Base-by-base conservation (phyloP, 30 jellyfish, hydroid and myxozoan genomes). In the Aurelia coerulea region DNA sequence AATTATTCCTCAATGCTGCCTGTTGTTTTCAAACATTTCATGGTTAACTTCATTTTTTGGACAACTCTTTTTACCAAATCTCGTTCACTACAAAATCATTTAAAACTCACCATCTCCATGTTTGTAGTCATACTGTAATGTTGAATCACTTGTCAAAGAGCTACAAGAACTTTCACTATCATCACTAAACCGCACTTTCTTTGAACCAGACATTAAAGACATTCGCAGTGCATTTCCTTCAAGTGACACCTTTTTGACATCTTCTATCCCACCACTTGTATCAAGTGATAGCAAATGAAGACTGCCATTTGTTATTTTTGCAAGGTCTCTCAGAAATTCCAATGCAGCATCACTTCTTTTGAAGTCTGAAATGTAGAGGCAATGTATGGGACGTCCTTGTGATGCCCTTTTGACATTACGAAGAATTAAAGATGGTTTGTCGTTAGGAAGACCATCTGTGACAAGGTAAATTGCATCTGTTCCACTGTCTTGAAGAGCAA, bases 381-480 rank as follows among this genome's bases (percentile, higher is more conserved):
- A 77, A 63, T 83, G 93, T 7, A 91, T 64, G 0, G 95, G 96
- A 16, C 97, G 78, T 10, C 84, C 80, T 49, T 84, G 84, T 1
- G 79, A 56, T 17, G 79, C 76, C 2, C 62, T 79, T 13, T 31
- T 53, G 39, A 84, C 62, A 84, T 74, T 78, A 18, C 73, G 80
- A 12, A 84, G 74, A 73, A 91, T 85, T 5, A 84, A 16, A 4
- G 97, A 84, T 51, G 96, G 88, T 68, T 59, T 78, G 29, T 91
- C 89, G 65, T 62, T 62, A 10, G 97, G 95, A 31, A 79, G 80
- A 17, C 97, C 93, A 85, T 91, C 96, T 4, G 97, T 91, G 46
- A 91, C 46, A 50, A 91, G 31, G 23, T 76, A 93, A 1, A 84
- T 53, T 3, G 85, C 90, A 84, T 84, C 96, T 15, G 88, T 71